Conservation (phyloP, 2,797 vertebrate genomes). For the Falco rusticolus region DNA sequence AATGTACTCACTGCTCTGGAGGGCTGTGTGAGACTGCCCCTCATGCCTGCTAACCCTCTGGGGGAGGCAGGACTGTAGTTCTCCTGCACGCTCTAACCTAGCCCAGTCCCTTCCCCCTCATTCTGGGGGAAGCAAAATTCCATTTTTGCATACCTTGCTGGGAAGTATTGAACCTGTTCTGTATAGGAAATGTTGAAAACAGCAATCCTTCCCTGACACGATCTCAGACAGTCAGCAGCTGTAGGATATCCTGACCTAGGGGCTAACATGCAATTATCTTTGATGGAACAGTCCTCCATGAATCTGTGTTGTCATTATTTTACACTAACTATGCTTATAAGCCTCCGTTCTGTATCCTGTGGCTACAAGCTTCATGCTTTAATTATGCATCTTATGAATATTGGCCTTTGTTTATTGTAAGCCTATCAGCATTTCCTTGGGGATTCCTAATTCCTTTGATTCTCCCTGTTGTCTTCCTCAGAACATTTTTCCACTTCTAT, state of each 20-base stretch:
- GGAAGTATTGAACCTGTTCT: not conserved
- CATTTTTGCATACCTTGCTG: not conserved
- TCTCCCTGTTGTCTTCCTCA: not conserved
- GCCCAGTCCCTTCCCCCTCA: not conserved
- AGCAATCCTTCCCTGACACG: not conserved
- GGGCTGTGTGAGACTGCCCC: not conserved
- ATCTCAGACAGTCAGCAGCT: not conserved
- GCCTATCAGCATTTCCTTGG: not conserved
- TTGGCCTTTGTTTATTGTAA: not conserved
- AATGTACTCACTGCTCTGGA: not conserved
- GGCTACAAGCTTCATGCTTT: not conserved
- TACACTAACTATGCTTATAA: not conserved
- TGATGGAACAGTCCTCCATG: not conserved
- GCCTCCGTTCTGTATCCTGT: not conserved
- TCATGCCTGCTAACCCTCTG: not conserved
- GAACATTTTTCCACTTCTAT: not conserved
- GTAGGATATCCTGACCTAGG: not conserved
- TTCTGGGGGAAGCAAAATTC: not conserved
- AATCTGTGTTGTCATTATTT: not conserved
- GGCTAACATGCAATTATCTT: not conserved
- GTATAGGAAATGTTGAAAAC: not conserved
- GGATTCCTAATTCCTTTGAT: not conserved
- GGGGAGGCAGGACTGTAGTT: not conserved
- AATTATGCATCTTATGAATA: conserved; percentile 22
- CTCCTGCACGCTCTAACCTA: not conserved